Evolutionary conservation across 2,888 invertebrate genomes (phyloP).

Genomic region (Dascillus cervinus): DNA sequence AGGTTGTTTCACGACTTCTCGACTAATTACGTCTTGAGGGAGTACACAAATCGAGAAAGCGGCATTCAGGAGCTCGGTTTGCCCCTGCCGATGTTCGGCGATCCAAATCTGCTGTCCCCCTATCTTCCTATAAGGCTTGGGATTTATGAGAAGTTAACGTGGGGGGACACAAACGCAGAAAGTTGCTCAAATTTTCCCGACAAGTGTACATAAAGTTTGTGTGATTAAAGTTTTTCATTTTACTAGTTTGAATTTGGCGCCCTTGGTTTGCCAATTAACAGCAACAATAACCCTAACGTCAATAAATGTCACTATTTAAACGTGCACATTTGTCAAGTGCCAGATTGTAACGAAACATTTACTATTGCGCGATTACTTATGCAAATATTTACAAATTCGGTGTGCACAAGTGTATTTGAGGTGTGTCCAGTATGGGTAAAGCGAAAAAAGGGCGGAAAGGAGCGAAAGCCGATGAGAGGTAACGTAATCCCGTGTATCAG

Average conservation of each 20-base stretch:
- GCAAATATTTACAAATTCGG: constrained; percentile 28
- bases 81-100: constrained; percentile 53
- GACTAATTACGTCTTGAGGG: constrained; percentile 71
- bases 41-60: constrained; percentile 74
- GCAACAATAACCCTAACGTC: no score
- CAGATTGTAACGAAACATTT: constrained; percentile 9
- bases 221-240: no score
- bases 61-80: constrained; percentile 60
- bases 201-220: no score
- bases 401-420: constrained; percentile 20
- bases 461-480: constrained; percentile 67
- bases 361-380: constrained; percentile 27
- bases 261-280: no score
- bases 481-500: constrained; percentile 36
- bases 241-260: no score
- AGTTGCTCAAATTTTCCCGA: no score
- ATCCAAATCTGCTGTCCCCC: constrained; percentile 61
- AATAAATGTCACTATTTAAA: no score
- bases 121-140: constrained; percentile 52
- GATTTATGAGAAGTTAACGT: constrained; percentile 39
- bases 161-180: background rate
- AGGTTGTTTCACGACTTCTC: constrained; percentile 73
- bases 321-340: no score
- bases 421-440: constrained; percentile 57
- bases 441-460: constrained; percentile 76